A percentile compares a stretch with the other conserved stretches of the same genome.
phyloP scores from a whole-genome alignment of 2,113 vertebrate species.

The Picathartes gymnocephalus region DNA sequence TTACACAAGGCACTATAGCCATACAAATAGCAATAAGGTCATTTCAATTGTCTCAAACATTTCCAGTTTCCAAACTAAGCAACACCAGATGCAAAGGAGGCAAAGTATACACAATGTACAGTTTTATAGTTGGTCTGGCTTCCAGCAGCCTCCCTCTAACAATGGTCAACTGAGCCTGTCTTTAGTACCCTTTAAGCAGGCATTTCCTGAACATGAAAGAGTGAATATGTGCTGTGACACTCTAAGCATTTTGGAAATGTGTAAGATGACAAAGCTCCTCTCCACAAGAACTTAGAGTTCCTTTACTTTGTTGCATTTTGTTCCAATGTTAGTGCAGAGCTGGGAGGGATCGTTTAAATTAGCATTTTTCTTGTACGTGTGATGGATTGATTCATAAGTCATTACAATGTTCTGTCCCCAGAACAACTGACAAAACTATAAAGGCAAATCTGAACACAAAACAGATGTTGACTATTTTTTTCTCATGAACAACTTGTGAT shows the following conservation, averaged over 20 bases:
- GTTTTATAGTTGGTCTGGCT: not conserved
- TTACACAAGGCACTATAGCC: not conserved
- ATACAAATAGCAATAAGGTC: conserved; percentile 8
- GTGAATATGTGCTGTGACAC: not conserved
- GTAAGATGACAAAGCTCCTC: not conserved
- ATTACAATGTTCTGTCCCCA: not conserved
- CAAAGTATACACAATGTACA: not conserved
- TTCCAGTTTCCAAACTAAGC: conserved; percentile 21
- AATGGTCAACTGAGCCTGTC: not conserved
- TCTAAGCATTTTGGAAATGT: not conserved
- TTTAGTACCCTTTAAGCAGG: not conserved
- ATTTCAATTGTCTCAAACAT: not conserved
- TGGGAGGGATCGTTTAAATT: not conserved
- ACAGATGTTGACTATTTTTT: not conserved
- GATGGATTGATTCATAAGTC: not conserved
- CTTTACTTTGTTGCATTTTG: not conserved
- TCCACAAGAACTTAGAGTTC: not conserved
- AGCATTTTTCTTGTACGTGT: not conserved
- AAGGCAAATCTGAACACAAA: not conserved
- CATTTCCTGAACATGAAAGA: not conserved
- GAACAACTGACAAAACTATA: not conserved
- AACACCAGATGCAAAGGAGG: conserved; percentile 15
- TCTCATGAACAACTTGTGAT: not conserved
- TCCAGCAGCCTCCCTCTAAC: conserved; percentile 8
- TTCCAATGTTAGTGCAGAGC: not conserved